These are phyloP conservation scores for Piaya cayana DNA, from an alignment of 2,113 vertebrate species.

Conservation along the genomic window DNA sequence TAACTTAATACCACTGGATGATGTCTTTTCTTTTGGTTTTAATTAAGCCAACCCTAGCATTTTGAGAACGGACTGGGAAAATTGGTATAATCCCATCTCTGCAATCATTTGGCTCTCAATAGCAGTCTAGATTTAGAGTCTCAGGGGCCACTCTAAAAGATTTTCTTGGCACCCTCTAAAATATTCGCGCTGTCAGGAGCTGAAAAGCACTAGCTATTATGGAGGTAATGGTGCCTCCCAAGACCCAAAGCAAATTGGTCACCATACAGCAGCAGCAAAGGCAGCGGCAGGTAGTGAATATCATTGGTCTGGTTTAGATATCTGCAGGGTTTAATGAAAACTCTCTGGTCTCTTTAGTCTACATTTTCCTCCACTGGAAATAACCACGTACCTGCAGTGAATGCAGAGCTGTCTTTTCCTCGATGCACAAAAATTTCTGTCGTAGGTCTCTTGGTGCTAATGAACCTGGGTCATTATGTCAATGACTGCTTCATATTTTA, in stretches of 20 bases:
- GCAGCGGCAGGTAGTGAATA: neutral
- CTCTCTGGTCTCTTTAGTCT: neutral
- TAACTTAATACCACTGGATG: slow-evolving; percentile 15
- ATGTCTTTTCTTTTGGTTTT: slow-evolving; percentile 51
- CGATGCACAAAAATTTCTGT: accelerated
- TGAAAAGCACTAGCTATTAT: neutral
- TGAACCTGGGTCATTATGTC: neutral
- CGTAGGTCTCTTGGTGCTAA: neutral
- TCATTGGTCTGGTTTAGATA: neutral
- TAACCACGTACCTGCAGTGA: neutral
- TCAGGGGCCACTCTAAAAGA: neutral
- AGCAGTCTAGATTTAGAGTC: slow-evolving; percentile 17
- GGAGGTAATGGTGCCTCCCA: slow-evolving; percentile 1
- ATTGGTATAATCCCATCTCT: slow-evolving; percentile 24
- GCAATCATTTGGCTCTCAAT: neutral
- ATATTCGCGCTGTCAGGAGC: slow-evolving; percentile 27
- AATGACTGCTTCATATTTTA: neutral
- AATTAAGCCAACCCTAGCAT: neutral
- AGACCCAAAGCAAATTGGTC: neutral
- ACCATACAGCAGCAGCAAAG: neutral
- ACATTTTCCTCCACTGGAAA: neutral
- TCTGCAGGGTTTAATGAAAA: neutral
- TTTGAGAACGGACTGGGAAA: slow-evolving; percentile 43
- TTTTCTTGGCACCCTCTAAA: slow-evolving; percentile 49
- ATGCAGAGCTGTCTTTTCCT: neutral